phyloP scores from a whole-genome alignment of 2,113 vertebrate genomes.

The Etia nguti region DNA sequence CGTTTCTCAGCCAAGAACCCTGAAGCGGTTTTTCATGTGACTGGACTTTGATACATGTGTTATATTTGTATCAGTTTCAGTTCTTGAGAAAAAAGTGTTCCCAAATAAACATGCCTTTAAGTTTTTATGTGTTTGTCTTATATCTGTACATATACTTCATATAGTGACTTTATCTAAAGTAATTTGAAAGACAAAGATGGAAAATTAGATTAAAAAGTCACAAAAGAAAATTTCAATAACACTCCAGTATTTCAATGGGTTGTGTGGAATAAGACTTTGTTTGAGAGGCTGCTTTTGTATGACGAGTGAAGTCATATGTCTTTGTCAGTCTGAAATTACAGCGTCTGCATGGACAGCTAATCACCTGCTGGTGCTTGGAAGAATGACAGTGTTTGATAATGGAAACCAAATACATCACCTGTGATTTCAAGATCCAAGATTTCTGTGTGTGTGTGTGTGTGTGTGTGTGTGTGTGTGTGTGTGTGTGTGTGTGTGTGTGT shows the following conservation, averaged over 20 bases:
- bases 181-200: neutral
- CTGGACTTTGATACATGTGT: neutral
- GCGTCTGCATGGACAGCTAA: neutral
- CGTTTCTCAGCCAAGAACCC: neutral
- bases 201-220: neutral
- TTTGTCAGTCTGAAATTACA: neutral
- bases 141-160: neutral
- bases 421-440: neutral
- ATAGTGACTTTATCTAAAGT: neutral
- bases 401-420: conserved; percentile 2
- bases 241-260: neutral
- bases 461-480: neutral
- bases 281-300: neutral
- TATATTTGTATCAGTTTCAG: neutral
- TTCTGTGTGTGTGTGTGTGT: neutral
- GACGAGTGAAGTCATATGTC: neutral
- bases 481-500: neutral
- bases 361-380: neutral
- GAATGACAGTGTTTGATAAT: neutral
- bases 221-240: neutral
- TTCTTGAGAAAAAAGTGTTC: neutral
- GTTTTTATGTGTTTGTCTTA: neutral
- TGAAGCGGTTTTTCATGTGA: fast-evolving
- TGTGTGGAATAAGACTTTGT: neutral
- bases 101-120: neutral